phyloP scores from a whole-genome alignment of 2,113 vertebrate genomes.

The Neomonachus schauinslandi region DNA sequence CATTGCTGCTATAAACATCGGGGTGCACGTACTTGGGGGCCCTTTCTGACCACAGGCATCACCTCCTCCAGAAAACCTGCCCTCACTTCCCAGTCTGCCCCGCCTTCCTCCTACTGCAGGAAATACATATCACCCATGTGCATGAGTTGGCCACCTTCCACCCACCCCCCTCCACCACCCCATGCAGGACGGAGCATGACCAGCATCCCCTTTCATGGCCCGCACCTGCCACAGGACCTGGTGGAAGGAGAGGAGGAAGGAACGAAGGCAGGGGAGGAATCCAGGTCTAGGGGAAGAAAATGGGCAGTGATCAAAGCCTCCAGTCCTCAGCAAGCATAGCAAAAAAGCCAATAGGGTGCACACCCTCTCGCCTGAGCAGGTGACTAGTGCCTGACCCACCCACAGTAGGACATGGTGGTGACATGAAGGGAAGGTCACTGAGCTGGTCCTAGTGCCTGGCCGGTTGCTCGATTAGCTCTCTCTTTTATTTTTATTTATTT shows the following conservation, averaged over 20 bases:
- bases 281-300: not conserved
- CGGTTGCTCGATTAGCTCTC: not conserved
- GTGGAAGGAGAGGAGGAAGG: not conserved
- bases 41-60: not conserved
- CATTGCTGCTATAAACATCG: too few relatives aligned
- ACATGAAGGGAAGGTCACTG: not conserved
- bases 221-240: not conserved
- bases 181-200: not conserved
- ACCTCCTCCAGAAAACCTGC: slow-evolving; percentile 9
- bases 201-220: not conserved
- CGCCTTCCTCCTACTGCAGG: not conserved
- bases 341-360: not conserved
- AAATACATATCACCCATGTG: not conserved
- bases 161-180: too few relatives aligned
- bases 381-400: too few relatives aligned
- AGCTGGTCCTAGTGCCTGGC: not conserved
- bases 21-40: not conserved
- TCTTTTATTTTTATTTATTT: too few relatives aligned
- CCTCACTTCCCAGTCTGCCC: not conserved
- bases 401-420: too few relatives aligned
- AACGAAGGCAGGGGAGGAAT: not conserved
- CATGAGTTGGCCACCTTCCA: not conserved
- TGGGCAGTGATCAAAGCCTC: not conserved
- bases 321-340: not conserved
- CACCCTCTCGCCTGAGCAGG: not conserved